Conservation (phyloP, 2,888 invertebrate genomes). For the Caenorhabditis afra region DNA sequence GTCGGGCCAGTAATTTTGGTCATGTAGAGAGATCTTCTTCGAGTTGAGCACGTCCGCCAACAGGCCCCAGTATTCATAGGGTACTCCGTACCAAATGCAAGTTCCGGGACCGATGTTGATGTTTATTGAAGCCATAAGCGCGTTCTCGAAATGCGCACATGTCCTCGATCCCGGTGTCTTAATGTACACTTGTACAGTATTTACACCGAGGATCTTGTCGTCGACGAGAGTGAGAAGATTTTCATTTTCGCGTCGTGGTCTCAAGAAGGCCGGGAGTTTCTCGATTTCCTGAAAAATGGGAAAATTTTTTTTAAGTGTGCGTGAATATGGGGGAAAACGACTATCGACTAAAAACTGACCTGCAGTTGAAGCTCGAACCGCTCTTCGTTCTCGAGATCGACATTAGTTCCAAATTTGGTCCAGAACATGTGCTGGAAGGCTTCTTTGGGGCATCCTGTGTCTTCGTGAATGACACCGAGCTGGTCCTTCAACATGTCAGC, state of each 20-base stretch:
- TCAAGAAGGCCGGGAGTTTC: conserved; percentile 1
- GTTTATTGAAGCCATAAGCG: conserved; percentile 28
- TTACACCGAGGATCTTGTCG: conserved; percentile 4
- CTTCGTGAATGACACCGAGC: neutral
- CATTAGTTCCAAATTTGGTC: conserved; percentile 11
- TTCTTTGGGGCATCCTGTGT: too few relatives aligned
- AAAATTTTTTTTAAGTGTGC: neutral
- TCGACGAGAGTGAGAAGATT: conserved; percentile 3
- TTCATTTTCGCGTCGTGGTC: neutral
- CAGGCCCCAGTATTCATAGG: conserved; percentile 40
- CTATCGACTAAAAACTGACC: neutral
- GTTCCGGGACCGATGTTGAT: conserved; percentile 12
- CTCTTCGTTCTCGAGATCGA: neutral
- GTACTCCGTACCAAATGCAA: conserved; percentile 11
- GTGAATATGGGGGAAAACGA: too few relatives aligned
- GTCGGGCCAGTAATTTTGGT: conserved; percentile 15
- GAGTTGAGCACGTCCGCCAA: too few relatives aligned
- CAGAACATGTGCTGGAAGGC: neutral
- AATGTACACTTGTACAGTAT: conserved; percentile 28
- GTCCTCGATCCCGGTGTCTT: conserved; percentile 9
- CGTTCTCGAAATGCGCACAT: conserved; percentile 32
- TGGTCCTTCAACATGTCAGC: neutral
- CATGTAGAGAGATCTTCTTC: too few relatives aligned
- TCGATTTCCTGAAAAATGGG: conserved; percentile 3
- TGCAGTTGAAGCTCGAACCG: neutral